Evolutionary conservation across 2,888 invertebrate genomes (phyloP), one percentile per base, ranked within the genome.

Genomic region (Teinopalpus imperialis): DNA sequence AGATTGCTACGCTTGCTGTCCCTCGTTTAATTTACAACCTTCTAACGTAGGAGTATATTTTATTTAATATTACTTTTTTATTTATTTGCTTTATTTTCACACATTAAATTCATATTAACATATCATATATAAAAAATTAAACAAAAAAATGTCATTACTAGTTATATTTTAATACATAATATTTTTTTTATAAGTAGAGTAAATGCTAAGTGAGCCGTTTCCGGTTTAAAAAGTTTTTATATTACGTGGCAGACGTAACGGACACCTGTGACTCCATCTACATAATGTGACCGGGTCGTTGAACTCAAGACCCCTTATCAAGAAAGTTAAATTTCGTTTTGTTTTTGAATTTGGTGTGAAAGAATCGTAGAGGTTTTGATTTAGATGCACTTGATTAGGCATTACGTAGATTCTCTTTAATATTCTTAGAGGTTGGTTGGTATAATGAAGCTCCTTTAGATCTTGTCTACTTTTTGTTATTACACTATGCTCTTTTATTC

Each of bases 11-110:
- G 20, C 34, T 31, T 6, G 14, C 30, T 27, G 32, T 20, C 29
- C 20, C 26, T 34, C 20, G 18, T 24, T 45, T 34, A 40, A 45
- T 31, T 40, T 40, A 40, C 32, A 34, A 37, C 18, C n/a, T 44
- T 13, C 26, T 16, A 20, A 21, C 18, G 8, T 23, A 7, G 12
- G 2, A 4, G 1, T 1, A 13, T n/a, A 29, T 1, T 29, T 7
- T 13, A 8, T 12, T 12, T 12, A 12, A 29, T 6, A 13, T 5
- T 29, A 12, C 12, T 12, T 26, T n/a, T n/a, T n/a, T n/a, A n/a
- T n/a, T n/a, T n/a, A n/a, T n/a, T n/a, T n/a, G n/a, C n/a, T n/a
- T n/a, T n/a, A n/a, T n/a, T n/a, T n/a, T n/a, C n/a, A n/a, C n/a
- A n/a, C n/a, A n/a, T n/a, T n/a, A n/a, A n/a, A n/a, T n/a, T n/a